Evolutionary conservation across 2,797 vertebrate species (phyloP).

Genomic region (Chelon auratus): DNA sequence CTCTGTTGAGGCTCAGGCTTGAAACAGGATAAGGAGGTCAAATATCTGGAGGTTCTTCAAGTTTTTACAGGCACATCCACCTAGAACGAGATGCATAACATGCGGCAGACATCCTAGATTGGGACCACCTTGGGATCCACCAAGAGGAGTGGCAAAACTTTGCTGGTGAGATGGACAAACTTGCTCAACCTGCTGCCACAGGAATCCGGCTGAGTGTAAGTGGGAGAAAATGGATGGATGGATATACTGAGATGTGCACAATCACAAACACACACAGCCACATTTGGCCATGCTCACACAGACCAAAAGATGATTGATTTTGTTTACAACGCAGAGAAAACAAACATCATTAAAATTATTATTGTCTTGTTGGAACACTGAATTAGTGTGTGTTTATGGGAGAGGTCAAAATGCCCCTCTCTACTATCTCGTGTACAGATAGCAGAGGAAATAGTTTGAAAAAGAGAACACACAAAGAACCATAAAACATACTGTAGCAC

Average conservation of each 20-base stretch:
- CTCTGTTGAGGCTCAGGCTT: neutral
- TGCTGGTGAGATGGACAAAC: neutral
- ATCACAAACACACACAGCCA: neutral
- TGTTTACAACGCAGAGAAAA: conserved; percentile 34
- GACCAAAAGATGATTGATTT: conserved; percentile 37
- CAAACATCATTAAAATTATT: conserved; percentile 37
- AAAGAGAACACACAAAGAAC: conserved; percentile 34
- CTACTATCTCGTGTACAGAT: neutral
- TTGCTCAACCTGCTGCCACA: neutral
- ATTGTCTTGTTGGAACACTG: conserved; percentile 19
- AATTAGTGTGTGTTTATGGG: neutral
- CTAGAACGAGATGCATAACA: too few relatives aligned
- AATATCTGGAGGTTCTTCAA: neutral
- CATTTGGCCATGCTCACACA: neutral
- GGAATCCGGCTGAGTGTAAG: neutral
- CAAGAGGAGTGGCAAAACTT: too few relatives aligned
- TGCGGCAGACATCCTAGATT: neutral
- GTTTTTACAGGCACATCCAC: too few relatives aligned
- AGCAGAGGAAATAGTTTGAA: conserved; percentile 15
- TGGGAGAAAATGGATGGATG: conserved; percentile 8
- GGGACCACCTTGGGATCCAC: too few relatives aligned
- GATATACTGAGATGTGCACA: conserved; percentile 8
- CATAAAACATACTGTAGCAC: conserved; percentile 37
- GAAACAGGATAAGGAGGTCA: neutral
- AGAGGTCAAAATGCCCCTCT: conserved; percentile 8